Conservation (phyloP, 2,113 vertebrate species). For the Cepphus grylle region DNA sequence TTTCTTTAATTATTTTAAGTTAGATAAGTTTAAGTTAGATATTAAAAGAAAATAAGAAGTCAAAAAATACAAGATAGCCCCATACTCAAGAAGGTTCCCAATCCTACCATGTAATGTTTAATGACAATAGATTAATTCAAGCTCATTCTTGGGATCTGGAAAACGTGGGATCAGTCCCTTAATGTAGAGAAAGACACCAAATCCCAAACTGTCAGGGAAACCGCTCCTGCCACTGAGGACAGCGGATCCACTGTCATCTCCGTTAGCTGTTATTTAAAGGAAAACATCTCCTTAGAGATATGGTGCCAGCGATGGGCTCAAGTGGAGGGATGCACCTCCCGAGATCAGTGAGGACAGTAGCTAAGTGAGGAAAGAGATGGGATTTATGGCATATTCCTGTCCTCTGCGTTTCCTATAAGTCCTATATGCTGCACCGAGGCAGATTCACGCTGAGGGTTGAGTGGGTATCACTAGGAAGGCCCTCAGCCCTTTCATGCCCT, state of each 20-base stretch:
- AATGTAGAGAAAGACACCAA: background rate
- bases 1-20: background rate
- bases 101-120: background rate
- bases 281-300: background rate
- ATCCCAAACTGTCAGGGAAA: background rate
- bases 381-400: background rate
- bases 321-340: background rate
- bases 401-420: background rate
- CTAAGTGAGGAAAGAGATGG: background rate
- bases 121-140: background rate
- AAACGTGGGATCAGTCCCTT: background rate
- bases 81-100: background rate
- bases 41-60: background rate
- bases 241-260: background rate
- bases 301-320: background rate
- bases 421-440: background rate
- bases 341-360: accelerated
- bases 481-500: background rate
- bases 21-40: too few relatives aligned
- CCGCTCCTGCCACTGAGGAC: background rate
- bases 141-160: background rate
- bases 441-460: background rate
- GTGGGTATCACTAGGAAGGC: background rate
- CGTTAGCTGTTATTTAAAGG: background rate
- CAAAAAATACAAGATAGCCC: background rate